Base-by-base conservation (phyloP, 2,113 vertebrate species). In the Nannobrachium achirus region DNA sequence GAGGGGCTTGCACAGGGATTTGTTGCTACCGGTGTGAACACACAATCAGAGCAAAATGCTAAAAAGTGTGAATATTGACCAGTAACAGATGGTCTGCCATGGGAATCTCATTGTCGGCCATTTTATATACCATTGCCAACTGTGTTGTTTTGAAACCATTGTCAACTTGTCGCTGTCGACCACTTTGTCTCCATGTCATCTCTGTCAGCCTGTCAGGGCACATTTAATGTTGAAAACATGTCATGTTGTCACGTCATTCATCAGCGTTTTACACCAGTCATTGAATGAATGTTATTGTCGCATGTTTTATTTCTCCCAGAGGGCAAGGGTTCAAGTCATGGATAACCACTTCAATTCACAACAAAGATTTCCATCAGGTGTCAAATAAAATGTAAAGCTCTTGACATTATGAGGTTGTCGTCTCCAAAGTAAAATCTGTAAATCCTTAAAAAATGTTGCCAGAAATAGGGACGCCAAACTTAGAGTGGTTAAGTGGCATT, bases 1-100 rank as follows among this genome's bases (percentile, higher is more conserved):
- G 25, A 33, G 25, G 25, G 25, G 25, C 3, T 33, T 33, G 25
- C 25, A 33, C 25, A 19, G 53, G 9, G 7, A 13, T 56, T 33
- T 20, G 6, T 33, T 38, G 42, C 14, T 51, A 39, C 78, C 78
- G 75, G 73, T 64, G 81, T 83, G 78, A 79, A 68, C 8, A 8
- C 48, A 61, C 66, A 73, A 13, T 63, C 10, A 50, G 48, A 68
- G 58, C 56, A 19, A 44, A 70, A 40, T 63, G 62, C 56, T 62
- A 33, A 59, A 38, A 56, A 40, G 71, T 59, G 71, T 80, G 71
- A 50, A 44, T 9, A 55, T 3, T 8, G 42, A 77, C 18, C 38
- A 20, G 41, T 51, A 46, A 56, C 56, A 42, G 0, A n/a, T 66
- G 60, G 20, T 70, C 73, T 60, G 75, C 71, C 73, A 61, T 62